Percentiles rank a stretch among this genome's conserved stretches.
These are phyloP conservation scores for Brachionus paranguensis DNA, from an alignment of 1,140 invertebrate species.

Conservation along the genomic window DNA sequence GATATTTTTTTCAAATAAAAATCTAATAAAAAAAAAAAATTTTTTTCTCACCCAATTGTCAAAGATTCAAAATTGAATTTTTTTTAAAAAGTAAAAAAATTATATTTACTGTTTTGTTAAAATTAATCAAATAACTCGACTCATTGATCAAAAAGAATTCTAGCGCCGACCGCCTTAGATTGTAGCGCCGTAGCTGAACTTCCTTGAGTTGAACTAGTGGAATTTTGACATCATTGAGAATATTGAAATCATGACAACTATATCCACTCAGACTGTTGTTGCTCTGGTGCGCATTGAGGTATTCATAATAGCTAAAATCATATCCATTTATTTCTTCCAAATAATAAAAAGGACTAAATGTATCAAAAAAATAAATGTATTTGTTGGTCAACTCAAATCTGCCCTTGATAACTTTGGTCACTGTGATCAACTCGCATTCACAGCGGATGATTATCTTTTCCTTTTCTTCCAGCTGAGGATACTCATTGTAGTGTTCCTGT, in stretches of 20 bases:
- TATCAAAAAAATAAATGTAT: slow-evolving; percentile 63
- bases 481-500: neutral
- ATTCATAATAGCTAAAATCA: slow-evolving; percentile 35
- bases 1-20: too few relatives aligned
- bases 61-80: neutral
- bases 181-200: slow-evolving; percentile 64
- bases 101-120: slow-evolving; percentile 60
- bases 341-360: slow-evolving; percentile 53
- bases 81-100: slow-evolving; percentile 5
- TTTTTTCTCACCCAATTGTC: neutral
- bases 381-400: slow-evolving; percentile 64
- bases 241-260: slow-evolving; percentile 43
- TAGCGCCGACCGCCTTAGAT: slow-evolving; percentile 62
- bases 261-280: neutral
- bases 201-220: slow-evolving; percentile 60
- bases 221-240: slow-evolving; percentile 56
- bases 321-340: neutral
- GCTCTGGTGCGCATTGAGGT: neutral
- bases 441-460: slow-evolving; percentile 59
- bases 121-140: slow-evolving; percentile 66
- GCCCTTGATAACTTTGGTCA: slow-evolving; percentile 63
- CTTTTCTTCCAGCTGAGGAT: slow-evolving; percentile 34
- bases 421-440: slow-evolving; percentile 63
- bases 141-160: slow-evolving; percentile 66
- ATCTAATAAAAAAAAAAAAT: neutral